Conservation (phyloP, 1,140 invertebrate genomes). For the Ruditapes philippinarum region DNA sequence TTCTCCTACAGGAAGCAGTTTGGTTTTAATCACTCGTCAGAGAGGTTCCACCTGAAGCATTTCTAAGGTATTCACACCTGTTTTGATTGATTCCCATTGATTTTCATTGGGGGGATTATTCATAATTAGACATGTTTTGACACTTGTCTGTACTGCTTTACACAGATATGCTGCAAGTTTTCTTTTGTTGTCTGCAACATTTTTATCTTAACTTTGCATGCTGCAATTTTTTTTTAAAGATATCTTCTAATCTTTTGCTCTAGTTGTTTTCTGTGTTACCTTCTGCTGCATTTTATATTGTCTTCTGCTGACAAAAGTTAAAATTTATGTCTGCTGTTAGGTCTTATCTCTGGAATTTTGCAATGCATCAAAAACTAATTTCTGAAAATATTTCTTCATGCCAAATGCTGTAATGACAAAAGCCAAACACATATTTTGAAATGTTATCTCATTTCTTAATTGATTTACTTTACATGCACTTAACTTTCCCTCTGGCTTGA, state of each 20-base stretch:
- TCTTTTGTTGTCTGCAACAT: too few relatives aligned
- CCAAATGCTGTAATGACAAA: not conserved
- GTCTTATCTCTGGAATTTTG: not conserved
- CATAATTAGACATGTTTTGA: conserved; percentile 12
- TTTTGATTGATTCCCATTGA: conserved; percentile 41
- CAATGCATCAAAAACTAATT: not conserved
- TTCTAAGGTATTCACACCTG: conserved; percentile 20
- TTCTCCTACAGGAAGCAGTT: conserved; percentile 3
- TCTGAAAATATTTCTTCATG: not conserved
- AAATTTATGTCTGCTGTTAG: not conserved
- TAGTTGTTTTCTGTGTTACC: too few relatives aligned
- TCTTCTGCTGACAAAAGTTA: not conserved
- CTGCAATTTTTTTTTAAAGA: too few relatives aligned
- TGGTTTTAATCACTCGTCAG: conserved; percentile 25
- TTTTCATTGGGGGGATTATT: conserved; percentile 14
- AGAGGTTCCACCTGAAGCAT: not conserved
- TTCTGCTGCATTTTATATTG: not conserved
- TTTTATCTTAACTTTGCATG: too few relatives aligned
- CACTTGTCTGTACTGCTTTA: not conserved
- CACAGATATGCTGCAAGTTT: too few relatives aligned
- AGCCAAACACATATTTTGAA: not conserved
- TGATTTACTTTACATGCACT: not conserved
- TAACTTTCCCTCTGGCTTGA: not conserved
- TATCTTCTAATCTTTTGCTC: too few relatives aligned
- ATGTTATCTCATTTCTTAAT: not conserved